phyloP scores from a whole-genome alignment of 2,797 vertebrate genomes.

The Enteromius argenteus region DNA sequence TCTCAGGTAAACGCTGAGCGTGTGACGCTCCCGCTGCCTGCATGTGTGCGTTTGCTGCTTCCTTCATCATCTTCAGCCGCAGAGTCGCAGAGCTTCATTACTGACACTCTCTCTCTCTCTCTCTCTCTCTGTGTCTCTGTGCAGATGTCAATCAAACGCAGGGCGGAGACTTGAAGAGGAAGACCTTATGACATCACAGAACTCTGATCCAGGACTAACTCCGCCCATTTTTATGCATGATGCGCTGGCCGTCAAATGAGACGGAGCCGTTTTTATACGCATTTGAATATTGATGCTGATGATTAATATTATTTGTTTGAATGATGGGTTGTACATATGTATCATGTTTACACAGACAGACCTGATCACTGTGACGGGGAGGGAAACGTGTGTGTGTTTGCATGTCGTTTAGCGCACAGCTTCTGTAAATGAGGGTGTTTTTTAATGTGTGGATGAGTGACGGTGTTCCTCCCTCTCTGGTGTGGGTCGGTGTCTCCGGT shows the following conservation, averaged over 20 bases:
- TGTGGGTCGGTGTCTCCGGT: constrained; percentile 78
- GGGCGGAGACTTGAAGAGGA: constrained; percentile 92
- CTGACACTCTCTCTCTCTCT: constrained; percentile 24
- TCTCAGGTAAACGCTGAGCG: constrained; percentile 86
- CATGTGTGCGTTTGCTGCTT: constrained; percentile 44
- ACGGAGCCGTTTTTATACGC: constrained; percentile 50
- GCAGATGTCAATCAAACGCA: constrained; percentile 96
- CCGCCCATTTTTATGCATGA: constrained; percentile 44
- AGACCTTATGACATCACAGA: constrained; percentile 86
- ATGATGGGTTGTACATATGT: constrained; percentile 63
- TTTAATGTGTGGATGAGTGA: not conserved
- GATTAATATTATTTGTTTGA: constrained; percentile 64
- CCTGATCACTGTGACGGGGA: constrained; percentile 82
- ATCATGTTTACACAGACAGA: constrained; percentile 81
- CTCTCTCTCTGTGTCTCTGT: constrained; percentile 45
- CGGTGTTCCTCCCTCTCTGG: constrained; percentile 67
- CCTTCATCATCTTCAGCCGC: not conserved
- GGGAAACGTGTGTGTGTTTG: constrained; percentile 60
- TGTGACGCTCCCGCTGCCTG: constrained; percentile 44
- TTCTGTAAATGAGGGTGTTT: not conserved
- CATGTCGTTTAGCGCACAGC: constrained; percentile 27
- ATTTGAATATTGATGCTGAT: constrained; percentile 70
- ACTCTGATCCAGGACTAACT: constrained; percentile 55
- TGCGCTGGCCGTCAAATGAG: constrained; percentile 21
- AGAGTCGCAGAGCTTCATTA: constrained; percentile 47